phyloP scores from a whole-genome alignment of 1,140 invertebrate genomes.

The Meloidogyne floridensis region DNA sequence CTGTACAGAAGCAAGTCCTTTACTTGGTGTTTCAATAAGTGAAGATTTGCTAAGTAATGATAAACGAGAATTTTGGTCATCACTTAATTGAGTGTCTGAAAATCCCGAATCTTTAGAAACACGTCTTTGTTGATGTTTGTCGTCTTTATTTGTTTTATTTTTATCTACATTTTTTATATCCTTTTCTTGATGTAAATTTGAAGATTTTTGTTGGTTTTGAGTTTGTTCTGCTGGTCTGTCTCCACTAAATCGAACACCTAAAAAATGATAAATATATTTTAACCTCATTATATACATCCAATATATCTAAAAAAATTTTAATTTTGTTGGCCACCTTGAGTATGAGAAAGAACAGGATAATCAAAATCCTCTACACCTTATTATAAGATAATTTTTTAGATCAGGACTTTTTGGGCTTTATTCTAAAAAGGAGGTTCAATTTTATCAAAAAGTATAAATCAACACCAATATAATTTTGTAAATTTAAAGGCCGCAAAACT shows the following conservation, averaged over 20 bases:
- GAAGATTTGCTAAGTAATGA: not conserved
- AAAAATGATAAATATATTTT: not conserved
- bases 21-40: conserved; percentile 35
- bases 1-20: conserved; percentile 20
- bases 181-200: not conserved
- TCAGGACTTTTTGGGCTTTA: too few relatives aligned
- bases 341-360: too few relatives aligned
- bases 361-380: too few relatives aligned
- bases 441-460: not conserved
- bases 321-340: too few relatives aligned
- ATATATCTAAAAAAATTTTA: too few relatives aligned
- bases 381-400: too few relatives aligned
- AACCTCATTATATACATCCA: too few relatives aligned
- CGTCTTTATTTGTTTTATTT: not conserved
- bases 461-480: conserved; percentile 30
- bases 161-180: not conserved
- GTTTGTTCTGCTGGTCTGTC: not conserved
- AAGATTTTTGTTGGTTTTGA: not conserved
- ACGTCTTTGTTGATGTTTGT: not conserved
- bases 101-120: conserved; percentile 3
- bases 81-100: not conserved
- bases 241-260: conserved; percentile 25
- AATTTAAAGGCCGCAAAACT: conserved; percentile 17
- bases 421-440: too few relatives aligned
- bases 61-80: conserved; percentile 7